Evolutionary conservation across 2,888 invertebrate species (phyloP), one percentile per base, ranked within the genome.

Genomic region (Autographa pulchrina): DNA sequence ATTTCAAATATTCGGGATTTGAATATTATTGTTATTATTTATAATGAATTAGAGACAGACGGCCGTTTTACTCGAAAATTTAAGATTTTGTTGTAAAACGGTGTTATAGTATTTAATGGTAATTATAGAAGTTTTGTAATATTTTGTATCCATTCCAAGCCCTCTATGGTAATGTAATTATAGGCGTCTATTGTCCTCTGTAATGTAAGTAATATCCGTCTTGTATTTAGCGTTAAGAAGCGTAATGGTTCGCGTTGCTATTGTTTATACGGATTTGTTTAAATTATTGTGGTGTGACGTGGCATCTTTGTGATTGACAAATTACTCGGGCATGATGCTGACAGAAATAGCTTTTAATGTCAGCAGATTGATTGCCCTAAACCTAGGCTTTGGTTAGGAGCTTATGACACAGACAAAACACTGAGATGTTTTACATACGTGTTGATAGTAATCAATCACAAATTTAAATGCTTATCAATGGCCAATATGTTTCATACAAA

Each of bases 71-170:
- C 65, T 63, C 70, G 81, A 60, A 84, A 59, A 18, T 65, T 59
- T n/a, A 70, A 70, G 65, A 77, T 77, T 78, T 77, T 78, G 75
- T 48, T 62, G 73, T 80, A 64, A 73, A 59, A 72, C 77, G 74
- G 71, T 80, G 68, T 75, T 81, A 81, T 84, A 85, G 86, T 84
- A 79, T 84, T 83, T 86, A 88, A 87, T 75, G 79, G 82, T 84
- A 84, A 81, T 82, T 83, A 82, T 82, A 86, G 74, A 86, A 74
- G 75, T 82, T 94, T 95, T 95, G 91, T 94, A 94, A 94, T 91
- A 90, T 94, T 95, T 95, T 95, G 89, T 94, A 95, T 93, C 91
- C 95, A 95, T 95, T 95, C 95, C 94, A 94, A 89, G 81, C 89
- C 90, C 88, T 91, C 81, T 92, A 91, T 80, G 84, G 85, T 92